A percentile compares a stretch with the other conserved stretches of the same genome.
phyloP scores from a whole-genome alignment of 2,888 invertebrate species.

The Drosophila affinis region DNA sequence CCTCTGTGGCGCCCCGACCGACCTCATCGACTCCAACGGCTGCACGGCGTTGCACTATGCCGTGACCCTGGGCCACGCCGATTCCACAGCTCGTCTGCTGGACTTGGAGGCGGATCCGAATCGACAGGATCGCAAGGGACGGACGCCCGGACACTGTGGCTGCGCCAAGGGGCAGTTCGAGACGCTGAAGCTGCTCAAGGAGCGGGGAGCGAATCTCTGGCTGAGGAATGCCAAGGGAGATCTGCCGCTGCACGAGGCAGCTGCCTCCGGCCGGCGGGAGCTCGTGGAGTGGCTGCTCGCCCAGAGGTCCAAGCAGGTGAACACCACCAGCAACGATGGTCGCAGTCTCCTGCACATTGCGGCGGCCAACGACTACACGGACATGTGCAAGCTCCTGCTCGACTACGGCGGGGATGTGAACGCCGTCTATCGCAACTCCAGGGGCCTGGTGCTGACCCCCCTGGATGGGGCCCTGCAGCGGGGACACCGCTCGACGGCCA shows the following conservation, averaged over 20 bases:
- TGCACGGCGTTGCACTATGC: constrained; percentile 98
- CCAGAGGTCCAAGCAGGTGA: constrained; percentile 92
- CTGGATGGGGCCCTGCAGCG: constrained; percentile 95
- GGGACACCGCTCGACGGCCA: constrained; percentile 95
- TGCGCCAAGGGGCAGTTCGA: constrained; percentile 98
- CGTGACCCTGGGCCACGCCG: constrained; percentile 97
- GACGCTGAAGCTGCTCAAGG: constrained; percentile 89
- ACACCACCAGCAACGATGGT: constrained; percentile 95
- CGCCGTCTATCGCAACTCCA: constrained; percentile 91
- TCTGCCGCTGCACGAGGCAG: constrained; percentile 97
- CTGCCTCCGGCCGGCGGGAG: constrained; percentile 94
- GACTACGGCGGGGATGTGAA: constrained; percentile 94
- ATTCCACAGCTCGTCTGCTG: constrained; percentile 94
- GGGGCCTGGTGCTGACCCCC: constrained; percentile 94
- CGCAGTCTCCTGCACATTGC: constrained; percentile 97
- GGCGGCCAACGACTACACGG: constrained; percentile 95
- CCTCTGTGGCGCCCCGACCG: constrained; percentile 94
- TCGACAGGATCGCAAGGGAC: constrained; percentile 95
- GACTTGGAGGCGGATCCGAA: constrained; percentile 95
- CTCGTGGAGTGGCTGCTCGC: constrained; percentile 94
- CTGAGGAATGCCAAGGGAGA: constrained; percentile 96
- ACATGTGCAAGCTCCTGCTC: constrained; percentile 94
- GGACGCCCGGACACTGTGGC: constrained; percentile 97
- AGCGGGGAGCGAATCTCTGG: constrained; percentile 95
- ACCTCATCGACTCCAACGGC: constrained; percentile 95